phyloP scores from a whole-genome alignment of 92 coral and sea anemone genomes.

The Heteractis magnifica region DNA sequence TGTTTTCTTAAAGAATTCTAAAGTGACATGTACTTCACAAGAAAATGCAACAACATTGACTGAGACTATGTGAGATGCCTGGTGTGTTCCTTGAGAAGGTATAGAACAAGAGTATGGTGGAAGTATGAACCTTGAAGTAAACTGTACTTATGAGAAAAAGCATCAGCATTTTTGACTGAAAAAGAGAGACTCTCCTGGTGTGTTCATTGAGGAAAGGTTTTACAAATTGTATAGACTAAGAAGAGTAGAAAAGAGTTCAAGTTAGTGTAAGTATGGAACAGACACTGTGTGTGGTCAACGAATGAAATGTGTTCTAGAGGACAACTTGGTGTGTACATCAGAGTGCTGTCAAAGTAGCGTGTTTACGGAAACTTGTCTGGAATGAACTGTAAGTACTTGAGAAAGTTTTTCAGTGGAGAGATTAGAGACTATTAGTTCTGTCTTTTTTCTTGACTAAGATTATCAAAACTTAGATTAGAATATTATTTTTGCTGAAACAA shows the following conservation, averaged over 20 bases:
- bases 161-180: not conserved
- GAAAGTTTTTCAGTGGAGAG: not conserved
- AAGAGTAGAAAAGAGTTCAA: constrained; percentile 5
- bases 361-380: not conserved
- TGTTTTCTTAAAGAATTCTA: not conserved
- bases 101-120: not conserved
- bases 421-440: not conserved
- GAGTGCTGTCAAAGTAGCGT: not conserved
- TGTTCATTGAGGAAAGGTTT: not conserved
- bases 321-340: not conserved
- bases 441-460: not conserved
- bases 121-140: not conserved
- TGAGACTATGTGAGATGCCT: not conserved
- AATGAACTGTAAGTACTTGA: constrained; percentile 5
- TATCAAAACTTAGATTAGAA: too few relatives aligned
- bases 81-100: not conserved
- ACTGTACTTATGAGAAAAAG: not conserved
- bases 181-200: not conserved
- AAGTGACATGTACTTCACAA: too few relatives aligned
- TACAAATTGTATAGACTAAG: not conserved
- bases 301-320: constrained; percentile 4
- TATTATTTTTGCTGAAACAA: too few relatives aligned
- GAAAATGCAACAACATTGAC: not conserved
- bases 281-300: not conserved
- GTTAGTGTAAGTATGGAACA: not conserved